Conservation (phyloP, 2,888 invertebrate genomes). For the Caenorhabditis sulstoni region DNA sequence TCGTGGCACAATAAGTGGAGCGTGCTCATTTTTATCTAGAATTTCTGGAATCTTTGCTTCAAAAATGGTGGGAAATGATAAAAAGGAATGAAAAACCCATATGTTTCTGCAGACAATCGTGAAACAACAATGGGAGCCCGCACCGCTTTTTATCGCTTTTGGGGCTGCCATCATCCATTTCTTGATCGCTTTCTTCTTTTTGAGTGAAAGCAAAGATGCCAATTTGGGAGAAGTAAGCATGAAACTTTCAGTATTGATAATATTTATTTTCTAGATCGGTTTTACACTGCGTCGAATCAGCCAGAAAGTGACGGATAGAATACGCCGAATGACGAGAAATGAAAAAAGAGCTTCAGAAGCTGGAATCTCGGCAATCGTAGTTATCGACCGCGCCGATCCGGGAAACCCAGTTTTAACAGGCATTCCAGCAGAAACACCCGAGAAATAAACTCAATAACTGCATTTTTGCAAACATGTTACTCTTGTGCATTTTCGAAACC, state of each 20-base stretch:
- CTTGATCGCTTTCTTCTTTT: conserved; percentile 48
- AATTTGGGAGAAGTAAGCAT: conserved; percentile 55
- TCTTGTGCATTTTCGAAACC: too few relatives aligned
- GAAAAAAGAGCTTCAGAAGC: conserved; percentile 37
- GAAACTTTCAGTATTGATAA: not conserved
- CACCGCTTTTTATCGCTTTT: conserved; percentile 52
- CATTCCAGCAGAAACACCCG: not conserved
- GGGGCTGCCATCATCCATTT: conserved; percentile 46
- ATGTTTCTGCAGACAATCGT: conserved; percentile 34
- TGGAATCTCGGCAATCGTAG: conserved; percentile 11
- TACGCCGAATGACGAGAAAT: conserved; percentile 33
- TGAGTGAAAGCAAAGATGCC: conserved; percentile 53
- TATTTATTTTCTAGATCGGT: conserved; percentile 26
- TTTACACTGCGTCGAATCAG: conserved; percentile 44
- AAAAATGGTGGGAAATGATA: conserved; percentile 39
- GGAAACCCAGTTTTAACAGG: conserved; percentile 15
- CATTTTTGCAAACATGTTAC: too few relatives aligned
- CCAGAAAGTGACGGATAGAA: conserved; percentile 30
- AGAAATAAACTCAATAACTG: not conserved
- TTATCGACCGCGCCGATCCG: conserved; percentile 20
- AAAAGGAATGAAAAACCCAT: conserved; percentile 3
- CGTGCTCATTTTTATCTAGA: conserved; percentile 53
- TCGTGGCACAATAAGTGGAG: conserved; percentile 53
- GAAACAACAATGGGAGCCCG: conserved; percentile 47
- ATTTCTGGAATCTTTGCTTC: conserved; percentile 52